Evolutionary conservation across 1,140 invertebrate genomes (phyloP), one percentile per base, ranked within the genome.

Genomic region (Leptinotarsa defecta): DNA sequence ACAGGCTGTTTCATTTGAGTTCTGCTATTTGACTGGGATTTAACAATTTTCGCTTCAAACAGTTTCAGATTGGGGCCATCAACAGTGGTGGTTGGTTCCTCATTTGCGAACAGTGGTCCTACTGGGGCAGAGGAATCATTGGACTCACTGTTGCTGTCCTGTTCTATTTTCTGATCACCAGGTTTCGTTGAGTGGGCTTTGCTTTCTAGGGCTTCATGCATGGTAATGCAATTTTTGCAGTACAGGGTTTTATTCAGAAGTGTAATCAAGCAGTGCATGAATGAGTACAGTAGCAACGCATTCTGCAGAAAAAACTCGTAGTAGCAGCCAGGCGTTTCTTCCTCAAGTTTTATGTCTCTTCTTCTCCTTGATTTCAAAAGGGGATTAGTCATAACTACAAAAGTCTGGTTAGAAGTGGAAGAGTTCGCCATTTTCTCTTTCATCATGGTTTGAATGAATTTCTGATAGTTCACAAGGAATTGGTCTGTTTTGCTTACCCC

Each of bases 221-320:
- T 15, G 1, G 15, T 43, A 63, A 63, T 70, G 34, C 57, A 68
- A 11, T 70, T 68, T 57, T 62, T 61, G 19, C 67, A 70, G 27
- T 75, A 61, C 4, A 67, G 20, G 15, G 64, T 49, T 20, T 68
- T 27, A n/a, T 76, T 48, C 22, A 78, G 43, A 17, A 78, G 34
- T 15, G 77, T 76, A 68, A 78, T 24, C n/a, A 71, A 68, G 62
- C 74, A 78, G 52, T 78, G 74, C 19, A 78, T 11, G 69, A 74
- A 78, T n/a, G 77, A 78, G 48, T 76, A 78, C 2, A 78, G 24
- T 68, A 78, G 48, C 62, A 78, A 76, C 27, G 77, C 69, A 76
- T 78, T 76, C 62, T 76, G 52, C 24, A 78, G 71, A 20, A 78
- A 78, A 48, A 71, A 68, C 20, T 74, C 64, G 13, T 74, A 64